Conservation (phyloP, 2,113 vertebrate genomes). For the Junco hyemalis region DNA sequence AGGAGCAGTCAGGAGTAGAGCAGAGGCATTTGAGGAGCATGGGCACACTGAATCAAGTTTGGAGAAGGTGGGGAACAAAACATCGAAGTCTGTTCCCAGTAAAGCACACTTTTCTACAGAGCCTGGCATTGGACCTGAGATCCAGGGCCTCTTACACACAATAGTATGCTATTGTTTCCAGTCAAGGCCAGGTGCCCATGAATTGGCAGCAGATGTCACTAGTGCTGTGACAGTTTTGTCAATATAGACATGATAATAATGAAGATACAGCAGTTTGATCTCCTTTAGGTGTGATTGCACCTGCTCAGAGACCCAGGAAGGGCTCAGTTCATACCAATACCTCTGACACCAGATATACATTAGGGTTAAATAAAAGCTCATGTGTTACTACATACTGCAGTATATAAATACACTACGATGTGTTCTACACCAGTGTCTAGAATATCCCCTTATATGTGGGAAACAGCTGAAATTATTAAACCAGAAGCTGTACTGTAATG, state of each 20-base stretch:
- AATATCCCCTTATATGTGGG: neutral
- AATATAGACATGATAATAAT: neutral
- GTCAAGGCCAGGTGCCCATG: too few relatives aligned
- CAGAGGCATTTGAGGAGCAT: neutral
- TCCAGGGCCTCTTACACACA: neutral
- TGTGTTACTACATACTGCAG: neutral
- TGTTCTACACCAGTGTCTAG: neutral
- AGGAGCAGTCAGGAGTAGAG: neutral
- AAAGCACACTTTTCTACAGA: neutral
- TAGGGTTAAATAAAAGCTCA: neutral
- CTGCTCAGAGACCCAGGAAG: neutral
- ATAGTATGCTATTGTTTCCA: neutral
- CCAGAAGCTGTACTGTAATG: neutral
- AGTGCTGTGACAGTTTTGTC: neutral
- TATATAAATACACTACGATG: neutral
- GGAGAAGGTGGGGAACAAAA: neutral
- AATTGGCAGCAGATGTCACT: neutral
- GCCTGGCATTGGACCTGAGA: accelerated
- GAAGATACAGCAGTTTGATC: accelerated
- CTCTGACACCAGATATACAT: neutral
- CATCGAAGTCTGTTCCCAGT: neutral
- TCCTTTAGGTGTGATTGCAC: neutral
- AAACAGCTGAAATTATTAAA: neutral
- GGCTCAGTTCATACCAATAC: neutral
- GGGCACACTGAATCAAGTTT: neutral